These are phyloP conservation scores for Oreortyx pictus DNA, from an alignment of 2,797 vertebrate genomes.

Conservation along the genomic window DNA sequence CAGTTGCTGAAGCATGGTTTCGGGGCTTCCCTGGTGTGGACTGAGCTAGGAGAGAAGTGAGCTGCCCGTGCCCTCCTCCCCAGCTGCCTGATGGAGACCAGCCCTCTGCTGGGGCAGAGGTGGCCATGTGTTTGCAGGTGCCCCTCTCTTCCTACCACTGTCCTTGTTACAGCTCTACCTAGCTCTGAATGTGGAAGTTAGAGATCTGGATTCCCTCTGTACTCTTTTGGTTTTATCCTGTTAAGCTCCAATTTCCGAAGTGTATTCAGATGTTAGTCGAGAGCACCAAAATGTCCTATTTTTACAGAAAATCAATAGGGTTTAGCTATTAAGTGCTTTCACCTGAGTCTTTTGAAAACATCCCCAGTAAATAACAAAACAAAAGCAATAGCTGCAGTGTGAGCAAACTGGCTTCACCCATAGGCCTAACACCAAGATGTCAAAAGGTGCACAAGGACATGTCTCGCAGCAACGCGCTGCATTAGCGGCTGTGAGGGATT, in stretches of 20 bases:
- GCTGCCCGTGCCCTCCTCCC: not conserved
- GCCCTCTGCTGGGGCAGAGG: not conserved
- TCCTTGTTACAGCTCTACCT: accelerated
- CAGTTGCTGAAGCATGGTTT: not conserved
- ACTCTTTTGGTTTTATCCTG: slow-evolving; percentile 31
- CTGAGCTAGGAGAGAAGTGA: accelerated
- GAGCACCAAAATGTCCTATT: slow-evolving; percentile 12
- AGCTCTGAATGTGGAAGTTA: accelerated
- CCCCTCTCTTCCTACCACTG: accelerated
- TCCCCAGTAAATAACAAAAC: not conserved
- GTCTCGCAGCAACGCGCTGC: not conserved
- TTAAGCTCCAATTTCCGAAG: not conserved
- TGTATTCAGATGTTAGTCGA: not conserved
- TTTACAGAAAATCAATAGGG: slow-evolving; percentile 55
- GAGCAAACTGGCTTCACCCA: not conserved
- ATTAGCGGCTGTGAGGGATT: not conserved
- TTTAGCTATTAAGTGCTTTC: slow-evolving; percentile 53
- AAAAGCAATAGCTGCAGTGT: not conserved
- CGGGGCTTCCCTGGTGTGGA: not conserved
- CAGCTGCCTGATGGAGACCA: not conserved
- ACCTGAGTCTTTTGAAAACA: not conserved
- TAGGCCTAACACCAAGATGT: not conserved
- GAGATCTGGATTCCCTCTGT: not conserved
- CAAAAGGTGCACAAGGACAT: not conserved
- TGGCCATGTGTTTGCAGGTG: accelerated